Conservation (phyloP, 2,888 invertebrate species). For the Rotaria magnacalcarata region DNA sequence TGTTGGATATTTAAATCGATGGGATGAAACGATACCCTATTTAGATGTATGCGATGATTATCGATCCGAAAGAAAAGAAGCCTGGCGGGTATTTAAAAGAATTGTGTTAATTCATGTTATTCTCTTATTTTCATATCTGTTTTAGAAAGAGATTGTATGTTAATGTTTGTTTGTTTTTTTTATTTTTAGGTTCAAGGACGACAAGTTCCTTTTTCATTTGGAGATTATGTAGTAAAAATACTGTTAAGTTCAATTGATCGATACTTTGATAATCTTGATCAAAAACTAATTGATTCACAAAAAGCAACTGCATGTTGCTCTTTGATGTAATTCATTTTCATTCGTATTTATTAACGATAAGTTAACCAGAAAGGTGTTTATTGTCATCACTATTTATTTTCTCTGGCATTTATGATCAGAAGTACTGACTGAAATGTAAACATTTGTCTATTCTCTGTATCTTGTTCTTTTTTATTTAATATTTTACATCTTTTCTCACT, state of each 20-base stretch:
- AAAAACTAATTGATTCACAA: background rate
- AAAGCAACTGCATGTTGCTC: background rate
- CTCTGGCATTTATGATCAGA: background rate
- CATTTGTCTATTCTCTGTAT: too few species aligned
- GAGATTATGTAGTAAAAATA: too few species aligned
- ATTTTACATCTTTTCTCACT: too few species aligned
- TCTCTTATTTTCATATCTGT: too few species aligned
- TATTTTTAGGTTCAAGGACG: too few species aligned
- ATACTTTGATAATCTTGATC: background rate
- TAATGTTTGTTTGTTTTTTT: too few species aligned
- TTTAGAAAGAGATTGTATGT: too few species aligned
- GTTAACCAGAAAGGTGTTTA: background rate
- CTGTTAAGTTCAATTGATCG: background rate
- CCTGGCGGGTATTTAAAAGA: background rate
- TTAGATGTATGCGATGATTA: constrained; percentile 43
- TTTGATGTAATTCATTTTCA: background rate
- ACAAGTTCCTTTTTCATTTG: too few species aligned
- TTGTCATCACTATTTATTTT: background rate
- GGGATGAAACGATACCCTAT: constrained; percentile 35
- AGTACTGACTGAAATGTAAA: too few species aligned
- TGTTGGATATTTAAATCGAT: constrained; percentile 40
- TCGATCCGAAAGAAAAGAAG: constrained; percentile 41
- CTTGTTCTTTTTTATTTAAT: too few species aligned
- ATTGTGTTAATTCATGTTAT: too few species aligned
- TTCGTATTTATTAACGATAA: background rate